Evolutionary conservation across 2,113 vertebrate genomes (phyloP), one percentile per base, ranked within the genome.

Genomic region (Xyliphius kryptos): DNA sequence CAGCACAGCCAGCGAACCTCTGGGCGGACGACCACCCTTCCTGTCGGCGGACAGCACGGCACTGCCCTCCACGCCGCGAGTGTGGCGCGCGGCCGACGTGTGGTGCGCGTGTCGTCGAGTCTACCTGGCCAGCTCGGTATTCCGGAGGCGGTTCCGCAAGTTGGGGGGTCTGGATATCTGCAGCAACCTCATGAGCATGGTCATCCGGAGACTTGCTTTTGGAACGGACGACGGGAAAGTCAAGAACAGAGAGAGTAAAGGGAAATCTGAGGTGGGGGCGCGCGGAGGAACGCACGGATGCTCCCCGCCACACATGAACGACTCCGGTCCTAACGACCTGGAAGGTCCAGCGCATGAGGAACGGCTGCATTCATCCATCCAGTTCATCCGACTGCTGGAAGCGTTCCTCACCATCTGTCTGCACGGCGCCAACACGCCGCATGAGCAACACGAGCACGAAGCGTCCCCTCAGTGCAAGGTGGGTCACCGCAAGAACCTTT

Each of bases 361-460:
- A 70, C 88, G 88, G 84, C n/a, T n/a, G n/a, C n/a, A n/a, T n/a
- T 82, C 88, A 0, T 77, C 26, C 26, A 3, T 92, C 37, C 90
- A 95, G 22, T 87, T 88, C 63, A 90, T 98, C 56, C 87, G 91
- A 40, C 89, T 99, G 16, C 79, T 99, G 32, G 95, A 99, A 83
- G 90, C 94, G 21, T 80, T 98, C 58, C 73, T 99, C 75, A 84
- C 92, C 2, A 95, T 99, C 77, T 98, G 92, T 79, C 89, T 99
- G 6, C 93, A 99, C 61, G 88, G 91, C 55, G 77, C 82, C 3
- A 88, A 81, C 75, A 83, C 81, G 12, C 64, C 79, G 56, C 86
- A 90, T 52, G 91, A 91, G 72, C 92, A 88, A 80, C 63, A 60
- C 0, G 92, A 99, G 64, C 69, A 60, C 0, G 92, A 96, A n/a